These are phyloP conservation scores for Mobula hypostoma DNA, from an alignment of 2,113 vertebrate species.

Conservation along the genomic window DNA sequence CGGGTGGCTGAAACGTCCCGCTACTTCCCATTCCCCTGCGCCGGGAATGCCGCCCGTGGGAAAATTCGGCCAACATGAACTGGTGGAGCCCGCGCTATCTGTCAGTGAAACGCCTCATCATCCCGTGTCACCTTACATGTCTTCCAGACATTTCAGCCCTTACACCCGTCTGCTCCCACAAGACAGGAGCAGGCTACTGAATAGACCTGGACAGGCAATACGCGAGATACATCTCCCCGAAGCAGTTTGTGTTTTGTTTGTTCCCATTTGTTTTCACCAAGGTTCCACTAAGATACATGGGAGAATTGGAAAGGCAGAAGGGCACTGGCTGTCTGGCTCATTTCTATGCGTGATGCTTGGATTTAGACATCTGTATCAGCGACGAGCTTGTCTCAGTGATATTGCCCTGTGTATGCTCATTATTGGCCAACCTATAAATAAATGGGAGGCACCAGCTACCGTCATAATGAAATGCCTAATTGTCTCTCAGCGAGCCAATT, in stretches of 20 bases:
- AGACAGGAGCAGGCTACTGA: not conserved
- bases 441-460: not conserved
- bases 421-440: not conserved
- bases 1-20: fast-evolving
- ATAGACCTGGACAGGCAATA: not conserved
- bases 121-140: too few species aligned
- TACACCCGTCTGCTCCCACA: not conserved
- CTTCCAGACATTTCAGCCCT: too few species aligned
- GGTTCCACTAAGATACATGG: not conserved
- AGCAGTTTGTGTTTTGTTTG: not conserved
- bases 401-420: not conserved
- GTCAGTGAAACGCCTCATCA: too few species aligned
- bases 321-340: too few species aligned
- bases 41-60: not conserved
- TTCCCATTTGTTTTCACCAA: not conserved
- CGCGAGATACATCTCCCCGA: not conserved
- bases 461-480: not conserved
- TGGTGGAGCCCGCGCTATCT: too few species aligned
- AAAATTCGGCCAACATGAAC: not conserved
- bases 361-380: not conserved
- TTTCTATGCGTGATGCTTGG: not conserved
- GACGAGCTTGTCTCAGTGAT: not conserved
- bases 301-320: not conserved
- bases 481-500: not conserved
- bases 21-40: not conserved